Evolutionary conservation across 2,888 invertebrate genomes (phyloP).

Genomic region (Saturnia japonica): DNA sequence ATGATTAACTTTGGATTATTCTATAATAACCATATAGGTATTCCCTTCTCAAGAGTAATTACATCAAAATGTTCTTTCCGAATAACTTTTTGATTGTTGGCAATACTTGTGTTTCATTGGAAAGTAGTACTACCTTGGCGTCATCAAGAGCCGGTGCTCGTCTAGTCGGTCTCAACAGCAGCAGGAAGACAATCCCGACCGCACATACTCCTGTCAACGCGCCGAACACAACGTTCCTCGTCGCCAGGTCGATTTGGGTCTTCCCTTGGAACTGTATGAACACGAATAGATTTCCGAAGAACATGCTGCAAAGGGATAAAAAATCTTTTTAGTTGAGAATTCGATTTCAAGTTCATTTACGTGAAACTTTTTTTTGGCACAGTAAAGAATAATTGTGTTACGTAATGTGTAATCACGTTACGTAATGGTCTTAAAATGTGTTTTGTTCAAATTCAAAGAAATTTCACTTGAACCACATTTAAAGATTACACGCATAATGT

Average conservation of each 20-base stretch:
- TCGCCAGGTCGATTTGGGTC: slow-evolving; percentile 85
- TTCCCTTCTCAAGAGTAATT: too few relatives aligned
- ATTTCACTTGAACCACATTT: too few relatives aligned
- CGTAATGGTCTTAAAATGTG: too few relatives aligned
- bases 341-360: neutral
- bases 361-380: neutral
- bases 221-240: slow-evolving; percentile 90
- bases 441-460: too few relatives aligned
- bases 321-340: neutral
- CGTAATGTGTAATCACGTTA: too few relatives aligned
- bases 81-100: too few relatives aligned
- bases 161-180: slow-evolving; percentile 83
- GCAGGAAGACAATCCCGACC: slow-evolving; percentile 86
- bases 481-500: too few relatives aligned
- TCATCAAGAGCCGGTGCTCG: slow-evolving; percentile 62
- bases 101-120: too few relatives aligned
- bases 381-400: too few relatives aligned
- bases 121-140: slow-evolving; percentile 37
- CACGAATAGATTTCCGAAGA: slow-evolving; percentile 97
- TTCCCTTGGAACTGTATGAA: slow-evolving; percentile 94
- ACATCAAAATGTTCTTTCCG: too few relatives aligned
- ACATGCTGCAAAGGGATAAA: slow-evolving; percentile 85
- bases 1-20: too few relatives aligned
- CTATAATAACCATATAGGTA: too few relatives aligned
- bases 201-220: slow-evolving; percentile 88